Base-by-base conservation (phyloP, 2,113 vertebrate species). In the Cygnus atratus region DNA sequence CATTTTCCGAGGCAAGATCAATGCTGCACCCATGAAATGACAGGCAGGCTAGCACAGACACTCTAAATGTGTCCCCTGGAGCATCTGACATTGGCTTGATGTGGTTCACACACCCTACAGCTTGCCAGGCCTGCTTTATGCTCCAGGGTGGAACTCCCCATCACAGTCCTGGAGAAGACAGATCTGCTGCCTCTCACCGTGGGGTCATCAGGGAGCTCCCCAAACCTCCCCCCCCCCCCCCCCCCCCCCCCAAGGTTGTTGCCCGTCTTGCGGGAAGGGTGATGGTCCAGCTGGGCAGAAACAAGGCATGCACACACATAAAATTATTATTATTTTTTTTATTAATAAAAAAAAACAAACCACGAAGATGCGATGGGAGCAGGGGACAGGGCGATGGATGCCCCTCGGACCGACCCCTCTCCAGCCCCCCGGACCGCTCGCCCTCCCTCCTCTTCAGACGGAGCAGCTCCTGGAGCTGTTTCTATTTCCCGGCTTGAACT, bases 1-100 rank as follows among this genome's bases (percentile, higher is more conserved):
- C 8, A 52, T 94, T 95, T 97, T 95, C 88, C 31, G 62, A 94
- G 91, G 89, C 83, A 88, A 95, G 93, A 93, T 88, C 94, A 92
- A 61, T 1, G 7, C 22, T 82, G 43, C 66, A 76, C 70, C 70
- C 39, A 0, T 83, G 29, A 70, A 94, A 29, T 71, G 88, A 96
- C 89, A 95, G 77, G 66, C 68, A 70, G 71, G 67, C 92, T 91
- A 88, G 81, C 50, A 73, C 11, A 94, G 65, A 92, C 88, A 67
- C 59, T 66, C 76, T 46, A 73, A 89, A 93, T 84, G 57, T 78
- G 71, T 89, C 33, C 85, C 89, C 71, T 66, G 19, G 21, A 87
- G 90, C 82, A 76, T 62, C 55, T 78, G 78, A 88, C 90, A 46
- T 46, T 54, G 43, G n/a, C 57, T 86, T 84, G 82, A 58, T 3